Evolutionary conservation across 2,113 vertebrate genomes (phyloP).

Genomic region (Salminus brasiliensis): DNA sequence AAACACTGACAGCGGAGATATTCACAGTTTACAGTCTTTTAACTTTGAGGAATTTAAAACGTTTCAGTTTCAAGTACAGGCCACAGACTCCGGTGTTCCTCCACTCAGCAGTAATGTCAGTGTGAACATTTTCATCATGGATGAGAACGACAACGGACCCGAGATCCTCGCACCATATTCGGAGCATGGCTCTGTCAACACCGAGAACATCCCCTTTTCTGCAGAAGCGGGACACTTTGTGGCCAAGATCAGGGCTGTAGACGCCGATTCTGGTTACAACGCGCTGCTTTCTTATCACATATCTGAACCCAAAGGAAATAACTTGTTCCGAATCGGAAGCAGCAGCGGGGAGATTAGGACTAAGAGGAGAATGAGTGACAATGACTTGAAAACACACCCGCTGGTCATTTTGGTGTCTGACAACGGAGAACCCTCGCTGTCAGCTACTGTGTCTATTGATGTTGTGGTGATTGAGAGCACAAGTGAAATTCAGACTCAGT

Average conservation of each 20-base stretch:
- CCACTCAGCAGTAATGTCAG: slow-evolving; percentile 67
- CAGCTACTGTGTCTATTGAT: slow-evolving; percentile 62
- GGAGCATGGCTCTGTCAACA: slow-evolving; percentile 71
- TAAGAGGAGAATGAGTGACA: slow-evolving; percentile 73
- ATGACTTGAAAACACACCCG: slow-evolving; percentile 76
- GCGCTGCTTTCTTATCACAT: slow-evolving; percentile 64
- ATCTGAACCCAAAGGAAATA: slow-evolving; percentile 59
- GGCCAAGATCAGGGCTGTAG: slow-evolving; percentile 62
- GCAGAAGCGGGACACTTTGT: slow-evolving; percentile 76
- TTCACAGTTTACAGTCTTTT: slow-evolving; percentile 47
- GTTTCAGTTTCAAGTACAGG: slow-evolving; percentile 70
- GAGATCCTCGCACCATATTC: slow-evolving; percentile 74
- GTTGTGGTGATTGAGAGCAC: slow-evolving; percentile 61
- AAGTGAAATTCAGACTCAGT: slow-evolving; percentile 56
- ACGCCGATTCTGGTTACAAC: slow-evolving; percentile 63
- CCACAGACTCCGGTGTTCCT: slow-evolving; percentile 69
- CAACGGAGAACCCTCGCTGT: slow-evolving; percentile 66
- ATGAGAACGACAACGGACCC: slow-evolving; percentile 73
- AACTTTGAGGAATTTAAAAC: slow-evolving; percentile 56
- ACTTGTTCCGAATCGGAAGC: slow-evolving; percentile 62
- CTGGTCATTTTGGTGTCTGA: slow-evolving; percentile 77
- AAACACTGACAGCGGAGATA: slow-evolving; percentile 46
- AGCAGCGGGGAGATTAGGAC: slow-evolving; percentile 66
- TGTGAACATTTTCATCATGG: slow-evolving; percentile 69
- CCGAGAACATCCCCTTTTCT: slow-evolving; percentile 76